phyloP scores from a whole-genome alignment of 92 coral and sea anemone species.

The Metridium senile region DNA sequence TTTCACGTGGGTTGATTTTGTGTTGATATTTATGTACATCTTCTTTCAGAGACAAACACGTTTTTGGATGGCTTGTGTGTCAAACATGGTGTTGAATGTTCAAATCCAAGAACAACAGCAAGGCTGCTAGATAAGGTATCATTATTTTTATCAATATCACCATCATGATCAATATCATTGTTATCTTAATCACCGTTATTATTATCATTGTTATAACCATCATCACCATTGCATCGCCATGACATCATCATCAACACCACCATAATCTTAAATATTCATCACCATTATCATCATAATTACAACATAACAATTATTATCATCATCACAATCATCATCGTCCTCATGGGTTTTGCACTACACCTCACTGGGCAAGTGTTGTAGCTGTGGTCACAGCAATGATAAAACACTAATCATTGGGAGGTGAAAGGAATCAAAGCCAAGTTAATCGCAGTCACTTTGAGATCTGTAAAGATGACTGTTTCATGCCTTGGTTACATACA shows the following conservation, averaged over 20 bases:
- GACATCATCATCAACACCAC: too few species aligned
- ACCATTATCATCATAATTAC: too few species aligned
- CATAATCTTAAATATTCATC: too few species aligned
- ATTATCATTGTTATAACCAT: too few species aligned
- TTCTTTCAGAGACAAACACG: slow-evolving; percentile 72
- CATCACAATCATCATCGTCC: not conserved
- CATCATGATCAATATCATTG: too few species aligned
- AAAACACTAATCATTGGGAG: slow-evolving; percentile 70
- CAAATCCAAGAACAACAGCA: slow-evolving; percentile 86
- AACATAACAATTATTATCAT: not conserved
- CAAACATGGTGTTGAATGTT: slow-evolving; percentile 88
- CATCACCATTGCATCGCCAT: too few species aligned
- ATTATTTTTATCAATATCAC: too few species aligned
- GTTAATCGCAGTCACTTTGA: not conserved
- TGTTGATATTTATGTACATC: not conserved
- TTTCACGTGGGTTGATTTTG: not conserved
- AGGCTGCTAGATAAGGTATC: slow-evolving; percentile 91
- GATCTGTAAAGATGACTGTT: not conserved
- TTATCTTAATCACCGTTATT: too few species aligned
- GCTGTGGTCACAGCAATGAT: slow-evolving; percentile 33
- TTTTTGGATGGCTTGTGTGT: slow-evolving; percentile 87
- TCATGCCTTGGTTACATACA: not conserved
- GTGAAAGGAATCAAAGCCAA: slow-evolving; percentile 33
- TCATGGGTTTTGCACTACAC: not conserved
- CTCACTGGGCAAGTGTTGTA: slow-evolving; percentile 55